A percentile compares a stretch with the other conserved stretches of the same genome.
phyloP scores from a whole-genome alignment of 2,797 vertebrate species.

The Brotula barbata region DNA sequence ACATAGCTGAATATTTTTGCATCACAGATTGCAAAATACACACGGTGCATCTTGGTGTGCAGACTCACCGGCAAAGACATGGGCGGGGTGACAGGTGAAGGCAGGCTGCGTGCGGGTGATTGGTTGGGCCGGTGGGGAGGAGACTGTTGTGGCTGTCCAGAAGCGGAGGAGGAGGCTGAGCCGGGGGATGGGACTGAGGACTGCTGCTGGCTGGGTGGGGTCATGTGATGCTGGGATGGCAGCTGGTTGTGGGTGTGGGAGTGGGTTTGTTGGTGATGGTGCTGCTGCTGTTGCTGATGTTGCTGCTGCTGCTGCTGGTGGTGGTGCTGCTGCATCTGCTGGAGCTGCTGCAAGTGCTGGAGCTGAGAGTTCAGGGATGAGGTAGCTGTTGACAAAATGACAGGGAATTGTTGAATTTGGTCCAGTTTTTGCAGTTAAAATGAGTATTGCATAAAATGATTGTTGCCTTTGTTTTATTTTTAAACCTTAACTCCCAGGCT shows the following conservation, averaged over 20 bases:
- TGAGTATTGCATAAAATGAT: background rate
- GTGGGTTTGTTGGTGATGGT: constrained; percentile 77
- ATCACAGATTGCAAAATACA: no score
- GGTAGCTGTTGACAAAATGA: constrained; percentile 88
- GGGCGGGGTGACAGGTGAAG: constrained; percentile 92
- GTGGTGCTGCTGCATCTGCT: constrained; percentile 92
- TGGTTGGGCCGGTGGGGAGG: constrained; percentile 88
- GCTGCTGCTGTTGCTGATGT: constrained; percentile 70
- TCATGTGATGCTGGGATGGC: constrained; percentile 80
- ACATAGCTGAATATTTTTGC: no score
- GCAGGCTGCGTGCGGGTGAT: constrained; percentile 91
- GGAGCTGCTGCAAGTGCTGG: constrained; percentile 98
- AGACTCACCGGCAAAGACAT: constrained; percentile 88
- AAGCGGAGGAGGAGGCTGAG: constrained; percentile 75
- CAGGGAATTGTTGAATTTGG: background rate
- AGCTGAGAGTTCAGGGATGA: constrained; percentile 98
- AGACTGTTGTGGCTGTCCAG: constrained; percentile 76
- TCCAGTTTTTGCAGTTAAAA: background rate
- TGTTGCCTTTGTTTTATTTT: background rate
- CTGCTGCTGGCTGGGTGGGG: constrained; percentile 77
- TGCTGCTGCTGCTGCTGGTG: constrained; percentile 84
- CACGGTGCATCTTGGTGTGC: no score
- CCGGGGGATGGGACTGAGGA: constrained; percentile 75
- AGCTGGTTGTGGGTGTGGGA: constrained; percentile 79
- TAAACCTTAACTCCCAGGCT: constrained; percentile 9